phyloP scores from a whole-genome alignment of 2,888 invertebrate species.

The Latheticus oryzae region DNA sequence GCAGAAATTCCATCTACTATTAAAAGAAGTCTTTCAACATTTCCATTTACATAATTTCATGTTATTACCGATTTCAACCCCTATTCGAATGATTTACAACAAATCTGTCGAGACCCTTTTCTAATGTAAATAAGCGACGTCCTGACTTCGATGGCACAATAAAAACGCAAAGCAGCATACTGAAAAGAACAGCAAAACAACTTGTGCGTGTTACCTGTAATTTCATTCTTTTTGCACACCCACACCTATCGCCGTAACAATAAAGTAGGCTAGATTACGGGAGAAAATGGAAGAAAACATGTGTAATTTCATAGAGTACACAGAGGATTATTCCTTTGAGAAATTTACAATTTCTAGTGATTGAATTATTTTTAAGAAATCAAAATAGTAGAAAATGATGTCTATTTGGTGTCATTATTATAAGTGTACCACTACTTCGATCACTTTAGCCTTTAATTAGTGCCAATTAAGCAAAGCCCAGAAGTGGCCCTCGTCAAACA shows the following conservation, averaged over 20 bases:
- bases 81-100: slow-evolving; percentile 12
- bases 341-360: too few species aligned
- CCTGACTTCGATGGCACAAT: slow-evolving; percentile 10
- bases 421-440: slow-evolving; percentile 15
- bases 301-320: slow-evolving; percentile 11
- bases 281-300: slow-evolving; percentile 17
- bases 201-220: slow-evolving; percentile 19
- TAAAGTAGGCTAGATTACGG: slow-evolving; percentile 19
- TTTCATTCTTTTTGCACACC: slow-evolving; percentile 17
- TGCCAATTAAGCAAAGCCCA: slow-evolving; percentile 26
- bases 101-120: slow-evolving; percentile 20
- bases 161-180: slow-evolving; percentile 23
- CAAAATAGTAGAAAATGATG: too few species aligned
- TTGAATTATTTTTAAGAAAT: too few species aligned
- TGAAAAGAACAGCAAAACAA: slow-evolving; percentile 11
- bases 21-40: too few species aligned
- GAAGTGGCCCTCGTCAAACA: slow-evolving; percentile 28
- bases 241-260: slow-evolving; percentile 7
- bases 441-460: slow-evolving; percentile 28
- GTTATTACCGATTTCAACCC: slow-evolving; percentile 19
- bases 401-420: too few species aligned
- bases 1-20: slow-evolving; percentile 1
- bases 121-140: slow-evolving; percentile 23
- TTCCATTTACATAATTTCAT: slow-evolving; percentile 3
- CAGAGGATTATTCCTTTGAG: too few species aligned